These are phyloP conservation scores for Drosophila pallidifrons DNA, from an alignment of 1,140 invertebrate genomes.

Conservation along the genomic window DNA sequence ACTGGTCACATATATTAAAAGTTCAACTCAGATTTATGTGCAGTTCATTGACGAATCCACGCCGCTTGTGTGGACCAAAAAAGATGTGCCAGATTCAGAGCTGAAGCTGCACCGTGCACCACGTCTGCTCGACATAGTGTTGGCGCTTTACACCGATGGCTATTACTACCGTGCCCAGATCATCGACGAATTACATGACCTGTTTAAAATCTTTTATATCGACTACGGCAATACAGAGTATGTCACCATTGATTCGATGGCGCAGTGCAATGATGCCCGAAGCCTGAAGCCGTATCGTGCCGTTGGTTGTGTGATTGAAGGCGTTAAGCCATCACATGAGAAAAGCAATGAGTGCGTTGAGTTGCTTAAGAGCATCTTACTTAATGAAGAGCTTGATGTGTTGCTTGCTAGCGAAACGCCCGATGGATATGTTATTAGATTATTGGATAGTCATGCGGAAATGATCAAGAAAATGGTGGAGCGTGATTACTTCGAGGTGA, in stretches of 20 bases:
- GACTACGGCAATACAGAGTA: slow-evolving; percentile 76
- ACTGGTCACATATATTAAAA: slow-evolving; percentile 54
- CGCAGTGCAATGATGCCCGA: slow-evolving; percentile 41
- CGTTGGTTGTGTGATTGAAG: slow-evolving; percentile 54
- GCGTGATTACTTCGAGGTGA: slow-evolving; percentile 39
- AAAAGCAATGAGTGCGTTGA: slow-evolving; percentile 46
- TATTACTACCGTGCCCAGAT: slow-evolving; percentile 76
- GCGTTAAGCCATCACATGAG: slow-evolving; percentile 17
- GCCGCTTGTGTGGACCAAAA: slow-evolving; percentile 54
- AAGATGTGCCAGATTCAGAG: slow-evolving; percentile 44
- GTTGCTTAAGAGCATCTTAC: slow-evolving; percentile 52
- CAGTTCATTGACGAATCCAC: slow-evolving; percentile 55
- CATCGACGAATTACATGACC: slow-evolving; percentile 53
- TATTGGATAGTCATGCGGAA: slow-evolving; percentile 13
- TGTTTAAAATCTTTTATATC: slow-evolving; percentile 75
- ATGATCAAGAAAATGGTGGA: slow-evolving; percentile 37
- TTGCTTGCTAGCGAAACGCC: slow-evolving; percentile 32
- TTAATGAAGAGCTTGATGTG: slow-evolving; percentile 54
- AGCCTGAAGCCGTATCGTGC: slow-evolving; percentile 63
- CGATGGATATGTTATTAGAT: slow-evolving; percentile 48
- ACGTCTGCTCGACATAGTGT: slow-evolving; percentile 58
- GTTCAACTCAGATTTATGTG: slow-evolving; percentile 59
- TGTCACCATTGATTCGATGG: slow-evolving; percentile 48
- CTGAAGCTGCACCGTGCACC: slow-evolving; percentile 50
- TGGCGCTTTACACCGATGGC: slow-evolving; percentile 65